These are phyloP conservation scores for Eupeodes corollae DNA, from an alignment of 1,140 invertebrate species.

Conservation along the genomic window DNA sequence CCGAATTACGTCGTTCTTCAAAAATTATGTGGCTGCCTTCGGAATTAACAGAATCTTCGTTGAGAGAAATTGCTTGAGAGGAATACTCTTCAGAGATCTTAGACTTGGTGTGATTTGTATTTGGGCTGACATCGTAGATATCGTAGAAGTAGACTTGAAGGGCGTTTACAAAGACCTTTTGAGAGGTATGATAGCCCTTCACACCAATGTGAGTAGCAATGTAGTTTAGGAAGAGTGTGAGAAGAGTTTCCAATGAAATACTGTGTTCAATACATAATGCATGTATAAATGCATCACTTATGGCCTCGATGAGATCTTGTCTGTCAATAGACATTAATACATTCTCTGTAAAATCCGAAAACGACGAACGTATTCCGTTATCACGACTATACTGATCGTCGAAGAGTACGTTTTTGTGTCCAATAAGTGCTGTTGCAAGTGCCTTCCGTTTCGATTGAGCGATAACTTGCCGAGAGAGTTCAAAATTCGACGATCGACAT, in stretches of 20 bases:
- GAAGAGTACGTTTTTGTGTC: conserved; percentile 31
- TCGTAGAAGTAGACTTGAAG: conserved; percentile 33
- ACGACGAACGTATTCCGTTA: conserved; percentile 8
- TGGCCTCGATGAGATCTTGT: conserved; percentile 26
- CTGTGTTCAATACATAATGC: conserved; percentile 30
- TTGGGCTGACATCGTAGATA: conserved; percentile 26
- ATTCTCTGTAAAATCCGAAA: conserved; percentile 32
- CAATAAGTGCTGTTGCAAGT: conserved; percentile 25
- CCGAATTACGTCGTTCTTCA: conserved; percentile 14
- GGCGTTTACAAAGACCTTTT: conserved; percentile 31
- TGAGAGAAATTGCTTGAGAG: conserved; percentile 25
- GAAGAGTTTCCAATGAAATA: conserved; percentile 22
- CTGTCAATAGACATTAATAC: conserved; percentile 30
- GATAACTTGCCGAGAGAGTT: conserved; percentile 26
- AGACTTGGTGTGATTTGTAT: conserved; percentile 18
- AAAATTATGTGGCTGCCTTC: too few species aligned
- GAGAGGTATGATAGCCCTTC: conserved; percentile 33
- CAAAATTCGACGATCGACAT: conserved; percentile 33
- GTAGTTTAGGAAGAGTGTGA: conserved; percentile 33
- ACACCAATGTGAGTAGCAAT: conserved; percentile 33
- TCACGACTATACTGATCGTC: conserved; percentile 16
- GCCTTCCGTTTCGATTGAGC: conserved; percentile 18
- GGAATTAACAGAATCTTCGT: conserved; percentile 14
- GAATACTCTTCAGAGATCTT: conserved; percentile 23
- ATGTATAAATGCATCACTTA: conserved; percentile 33